Conservation (phyloP, 2,888 invertebrate species). For the Diaprepes abbreviatus region DNA sequence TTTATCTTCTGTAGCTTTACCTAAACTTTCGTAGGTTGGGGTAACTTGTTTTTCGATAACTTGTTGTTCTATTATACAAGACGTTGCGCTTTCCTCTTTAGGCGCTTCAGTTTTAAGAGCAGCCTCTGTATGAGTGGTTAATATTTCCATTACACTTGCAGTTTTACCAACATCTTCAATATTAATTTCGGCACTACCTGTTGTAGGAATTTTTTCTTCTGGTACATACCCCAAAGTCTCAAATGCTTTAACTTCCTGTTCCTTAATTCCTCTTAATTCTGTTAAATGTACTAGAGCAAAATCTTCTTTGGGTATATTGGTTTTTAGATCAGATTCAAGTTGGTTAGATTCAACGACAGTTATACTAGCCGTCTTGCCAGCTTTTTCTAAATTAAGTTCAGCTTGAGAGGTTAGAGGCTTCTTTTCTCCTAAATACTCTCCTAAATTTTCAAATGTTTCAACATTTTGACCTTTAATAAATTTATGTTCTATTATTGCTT, state of each 20-base stretch:
- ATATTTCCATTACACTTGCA: conserved; percentile 62
- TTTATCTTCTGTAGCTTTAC: conserved; percentile 5
- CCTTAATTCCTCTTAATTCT: conserved; percentile 40
- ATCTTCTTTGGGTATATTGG: conserved; percentile 46
- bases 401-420: conserved; percentile 45
- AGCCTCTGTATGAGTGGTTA: conserved; percentile 64
- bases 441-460: conserved; percentile 30
- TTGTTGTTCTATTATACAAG: conserved; percentile 47
- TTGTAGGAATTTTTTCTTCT: conserved; percentile 4
- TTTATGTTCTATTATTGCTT: conserved; percentile 18
- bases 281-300: conserved; percentile 47
- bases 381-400: conserved; percentile 59
- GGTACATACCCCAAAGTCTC: conserved; percentile 13
- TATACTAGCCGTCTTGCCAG: conserved; percentile 58
- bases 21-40: conserved; percentile 44
- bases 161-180: conserved; percentile 59
- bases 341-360: conserved; percentile 63
- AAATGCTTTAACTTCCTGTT: conserved; percentile 29
- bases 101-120: conserved; percentile 50
- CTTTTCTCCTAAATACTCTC: not conserved
- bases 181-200: conserved; percentile 55
- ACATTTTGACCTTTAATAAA: conserved; percentile 14
- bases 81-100: conserved; percentile 46
- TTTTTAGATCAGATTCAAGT: conserved; percentile 61
- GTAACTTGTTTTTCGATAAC: conserved; percentile 41